Base-by-base conservation (phyloP, 1,140 invertebrate species). In the Hypsibius dujardini region DNA sequence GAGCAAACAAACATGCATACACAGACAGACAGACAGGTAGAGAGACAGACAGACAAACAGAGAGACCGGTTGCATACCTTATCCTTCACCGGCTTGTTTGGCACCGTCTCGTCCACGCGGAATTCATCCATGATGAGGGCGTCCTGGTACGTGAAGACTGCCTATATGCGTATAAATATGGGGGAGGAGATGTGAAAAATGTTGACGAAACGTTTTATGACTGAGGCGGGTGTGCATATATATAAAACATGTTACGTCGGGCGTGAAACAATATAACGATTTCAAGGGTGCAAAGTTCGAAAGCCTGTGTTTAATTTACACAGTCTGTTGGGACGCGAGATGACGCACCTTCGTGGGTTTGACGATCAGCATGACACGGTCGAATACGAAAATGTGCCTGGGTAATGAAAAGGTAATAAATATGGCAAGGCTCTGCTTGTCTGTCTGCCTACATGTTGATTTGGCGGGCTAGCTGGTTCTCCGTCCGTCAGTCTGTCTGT, bases 321-420 rank as follows among this genome's bases (percentile, higher is more conserved):
- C 50, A 56, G 50, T n/a, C 50, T 12, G 50, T 12, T n/a, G n/a
- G n/a, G 50, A 56, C 50, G 7, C n/a, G 50, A 56, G 7, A 67
- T 7, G 47, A 83, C 85, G 85, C 76, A 89, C 87, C 81, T 87
- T 85, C 45, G 86, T 84, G 14, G 87, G 84, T 82, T 97, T 98
- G 78, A 93, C 96, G 79, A 97, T 87, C 71, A 98, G 84, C 81
- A 98, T 87, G 46, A 93, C 88, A 84, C 93, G 93, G 78, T 97
- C 92, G 81, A 98, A 97, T 46, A 98, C 86, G 80, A 98, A 98
- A 69, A 72, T 74, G 46, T 73, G 47, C 2, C 47, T 73, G 47
- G 72, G 73, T 0, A 72, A 46, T 3, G 2, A 40, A 74, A 60
- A 74, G 3, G 67, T n/a, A 15, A 70, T 42, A 73, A 74, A 50